A percentile compares a stretch with the other conserved stretches of the same genome.
Evolutionary conservation across 2,113 vertebrate genomes (phyloP).

Genomic region (Chaetorhynchus papuensis): DNA sequence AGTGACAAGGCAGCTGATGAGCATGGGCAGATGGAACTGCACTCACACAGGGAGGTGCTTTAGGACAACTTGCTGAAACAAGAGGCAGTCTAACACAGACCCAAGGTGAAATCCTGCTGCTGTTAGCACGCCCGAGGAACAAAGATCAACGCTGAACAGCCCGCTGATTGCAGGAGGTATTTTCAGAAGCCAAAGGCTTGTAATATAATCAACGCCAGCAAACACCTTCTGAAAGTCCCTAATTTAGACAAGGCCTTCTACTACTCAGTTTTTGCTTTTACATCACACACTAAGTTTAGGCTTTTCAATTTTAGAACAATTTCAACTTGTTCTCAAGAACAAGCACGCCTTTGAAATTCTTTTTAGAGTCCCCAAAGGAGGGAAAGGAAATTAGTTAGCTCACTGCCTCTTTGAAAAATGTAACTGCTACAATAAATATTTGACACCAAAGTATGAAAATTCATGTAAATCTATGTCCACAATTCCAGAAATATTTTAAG

Average conservation of each 20-base stretch:
- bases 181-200: not conserved
- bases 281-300: conserved; percentile 8
- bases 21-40: not conserved
- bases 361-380: conserved; percentile 54
- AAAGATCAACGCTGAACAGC: not conserved
- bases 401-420: conserved; percentile 41
- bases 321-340: conserved; percentile 54
- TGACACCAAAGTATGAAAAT: conserved; percentile 52
- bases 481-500: conserved; percentile 37
- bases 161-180: not conserved
- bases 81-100: not conserved
- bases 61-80: not conserved
- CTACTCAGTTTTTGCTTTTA: conserved; percentile 7
- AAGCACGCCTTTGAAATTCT: conserved; percentile 49
- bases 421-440: conserved; percentile 48
- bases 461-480: conserved; percentile 37
- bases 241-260: not conserved
- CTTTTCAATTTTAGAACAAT: conserved; percentile 55
- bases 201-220: not conserved
- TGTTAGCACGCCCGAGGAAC: not conserved
- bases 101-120: not conserved
- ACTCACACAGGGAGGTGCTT: not conserved
- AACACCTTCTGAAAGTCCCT: not conserved
- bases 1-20: not conserved
- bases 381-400: conserved; percentile 60